These are phyloP conservation scores for Heteronetta atricapilla DNA, from an alignment of 2,113 vertebrate genomes.

Conservation along the genomic window DNA sequence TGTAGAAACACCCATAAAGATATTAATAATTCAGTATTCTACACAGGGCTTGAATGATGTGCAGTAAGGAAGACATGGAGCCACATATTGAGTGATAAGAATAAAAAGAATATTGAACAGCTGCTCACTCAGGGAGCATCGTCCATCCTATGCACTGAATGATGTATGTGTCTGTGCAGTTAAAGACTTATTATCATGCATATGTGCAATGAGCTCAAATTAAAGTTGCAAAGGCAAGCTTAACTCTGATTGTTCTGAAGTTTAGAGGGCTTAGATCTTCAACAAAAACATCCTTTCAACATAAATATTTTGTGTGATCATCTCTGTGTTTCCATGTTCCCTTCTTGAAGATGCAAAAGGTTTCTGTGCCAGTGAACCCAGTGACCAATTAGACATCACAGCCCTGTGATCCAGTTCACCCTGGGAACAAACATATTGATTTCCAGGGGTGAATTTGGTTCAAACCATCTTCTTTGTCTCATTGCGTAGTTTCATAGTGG, in stretches of 20 bases:
- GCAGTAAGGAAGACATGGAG: constrained; percentile 57
- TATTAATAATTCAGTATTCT: constrained; percentile 68
- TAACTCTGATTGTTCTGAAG: constrained; percentile 27
- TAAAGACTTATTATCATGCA: constrained; percentile 61
- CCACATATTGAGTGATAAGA: constrained; percentile 69
- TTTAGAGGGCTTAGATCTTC: neutral
- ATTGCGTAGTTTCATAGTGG: neutral
- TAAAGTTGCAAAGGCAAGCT: constrained; percentile 44
- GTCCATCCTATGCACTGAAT: constrained; percentile 60
- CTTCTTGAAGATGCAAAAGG: neutral
- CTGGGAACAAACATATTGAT: constrained; percentile 9
- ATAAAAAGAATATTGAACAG: constrained; percentile 71
- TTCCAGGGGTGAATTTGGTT: neutral
- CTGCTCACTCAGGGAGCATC: constrained; percentile 47
- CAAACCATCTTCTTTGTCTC: neutral
- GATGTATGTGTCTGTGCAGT: constrained; percentile 59
- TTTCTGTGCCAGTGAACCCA: neutral
- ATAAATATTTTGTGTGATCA: neutral
- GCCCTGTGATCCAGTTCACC: neutral
- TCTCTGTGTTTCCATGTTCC: neutral
- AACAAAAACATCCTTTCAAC: neutral
- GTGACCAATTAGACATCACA: neutral
- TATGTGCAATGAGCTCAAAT: constrained; percentile 41
- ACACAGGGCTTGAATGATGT: constrained; percentile 14
- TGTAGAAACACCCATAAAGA: constrained; percentile 43